Conservation (phyloP, 2,113 vertebrate genomes). For the Tretioscincus oriximinensis region DNA sequence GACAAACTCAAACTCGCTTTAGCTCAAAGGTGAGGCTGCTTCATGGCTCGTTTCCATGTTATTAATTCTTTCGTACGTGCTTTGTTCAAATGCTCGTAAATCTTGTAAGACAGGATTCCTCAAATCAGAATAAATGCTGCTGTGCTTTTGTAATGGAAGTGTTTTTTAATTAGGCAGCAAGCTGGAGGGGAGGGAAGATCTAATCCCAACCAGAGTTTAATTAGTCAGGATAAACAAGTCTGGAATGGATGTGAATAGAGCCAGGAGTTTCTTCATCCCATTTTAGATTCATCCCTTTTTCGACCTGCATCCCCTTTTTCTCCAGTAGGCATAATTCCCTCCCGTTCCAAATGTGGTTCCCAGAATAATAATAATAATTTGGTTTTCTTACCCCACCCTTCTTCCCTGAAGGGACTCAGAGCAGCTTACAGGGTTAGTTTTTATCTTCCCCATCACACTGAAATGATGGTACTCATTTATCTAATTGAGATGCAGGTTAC, state of each 20-base stretch:
- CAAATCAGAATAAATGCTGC: neutral
- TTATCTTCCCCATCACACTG: too few relatives aligned
- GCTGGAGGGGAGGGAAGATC: neutral
- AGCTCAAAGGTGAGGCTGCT: conserved; percentile 83
- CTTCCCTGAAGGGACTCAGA: too few relatives aligned
- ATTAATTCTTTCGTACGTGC: rapidly evolving
- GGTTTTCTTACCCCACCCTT: too few relatives aligned
- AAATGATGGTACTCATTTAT: too few relatives aligned
- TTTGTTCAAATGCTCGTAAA: too few relatives aligned
- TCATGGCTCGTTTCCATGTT: rapidly evolving
- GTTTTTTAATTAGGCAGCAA: neutral
- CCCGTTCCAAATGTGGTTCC: too few relatives aligned
- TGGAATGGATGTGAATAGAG: neutral
- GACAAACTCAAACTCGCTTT: conserved; percentile 86
- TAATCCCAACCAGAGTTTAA: neutral
- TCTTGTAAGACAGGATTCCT: neutral
- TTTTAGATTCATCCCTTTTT: neutral
- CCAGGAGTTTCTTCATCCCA: neutral
- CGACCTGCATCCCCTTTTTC: too few relatives aligned
- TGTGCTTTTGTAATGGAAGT: neutral
- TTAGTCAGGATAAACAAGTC: neutral
- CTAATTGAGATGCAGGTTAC: too few relatives aligned
- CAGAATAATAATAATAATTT: too few relatives aligned
- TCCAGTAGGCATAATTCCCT: too few relatives aligned
- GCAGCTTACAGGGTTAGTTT: too few relatives aligned